Evolutionary conservation across 1,140 invertebrate genomes (phyloP), one percentile per base, ranked within the genome.

Genomic region (Pinna nobilis): DNA sequence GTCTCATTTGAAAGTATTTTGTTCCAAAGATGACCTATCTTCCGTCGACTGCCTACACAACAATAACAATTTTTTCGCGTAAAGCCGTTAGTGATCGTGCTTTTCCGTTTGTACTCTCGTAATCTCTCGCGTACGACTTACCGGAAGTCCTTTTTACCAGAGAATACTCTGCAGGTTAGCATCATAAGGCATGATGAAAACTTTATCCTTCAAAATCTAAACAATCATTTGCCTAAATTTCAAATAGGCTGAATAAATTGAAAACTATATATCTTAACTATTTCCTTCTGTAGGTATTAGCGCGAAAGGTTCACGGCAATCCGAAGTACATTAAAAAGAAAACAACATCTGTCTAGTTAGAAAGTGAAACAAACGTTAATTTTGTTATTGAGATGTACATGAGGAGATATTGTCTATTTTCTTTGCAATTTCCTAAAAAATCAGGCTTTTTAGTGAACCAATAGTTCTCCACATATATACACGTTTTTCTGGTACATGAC

Each of bases 1-100:
- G 55, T 35, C 55, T 59, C 33, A 59, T 59, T 59, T 59, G n/a
- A 35, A n/a, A 33, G 33, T 33, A 63, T 28, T 44, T 63, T 63
- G 41, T 23, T 37, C 41, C 53, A 59, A 44, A 69, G 44, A 59
- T 37, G 51, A 47, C 66, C 32, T 51, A 51, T 51, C 37, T 39
- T 69, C 51, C 55, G 39, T 59, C 53, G 49, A 28, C 66, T 32
- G 53, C 55, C 66, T 59, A 47, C 71, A 78, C 77, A 78, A 78
- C 77, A 78, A 78, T 78, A 78, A 78, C 77, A 78, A 78, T 64
- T 64, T 68, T 53, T 60, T 78, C 77, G 77, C 30, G 47, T 47
- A 57, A 65, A 15, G 9, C 59, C 77, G 77, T 44, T n/a, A 44
- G 13, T 33, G 44, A 68, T 35, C 77, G 77, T 51, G 28, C 33